Conservation (phyloP, 2,888 invertebrate genomes). For the Nebria brevicollis region DNA sequence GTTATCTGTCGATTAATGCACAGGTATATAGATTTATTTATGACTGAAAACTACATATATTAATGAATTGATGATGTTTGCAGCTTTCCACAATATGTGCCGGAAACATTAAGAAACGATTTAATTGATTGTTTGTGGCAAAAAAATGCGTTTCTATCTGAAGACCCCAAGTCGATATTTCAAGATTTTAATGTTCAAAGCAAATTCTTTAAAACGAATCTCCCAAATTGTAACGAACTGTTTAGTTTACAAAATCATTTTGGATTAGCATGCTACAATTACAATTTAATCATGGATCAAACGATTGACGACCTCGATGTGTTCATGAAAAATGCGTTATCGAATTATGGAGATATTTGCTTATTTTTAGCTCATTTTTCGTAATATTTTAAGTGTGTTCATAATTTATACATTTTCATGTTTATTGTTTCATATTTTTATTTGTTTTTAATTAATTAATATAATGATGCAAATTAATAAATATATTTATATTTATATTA, state of each 20-base stretch:
- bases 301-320: slow-evolving; percentile 14
- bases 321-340: slow-evolving; percentile 15
- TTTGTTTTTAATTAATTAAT: too few species aligned
- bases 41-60: neutral
- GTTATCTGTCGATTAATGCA: slow-evolving; percentile 17
- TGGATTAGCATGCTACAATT: slow-evolving; percentile 31
- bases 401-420: neutral
- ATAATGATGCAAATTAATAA: too few species aligned
- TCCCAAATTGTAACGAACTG: slow-evolving; percentile 10
- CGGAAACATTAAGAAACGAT: slow-evolving; percentile 13
- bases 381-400: slow-evolving; percentile 5
- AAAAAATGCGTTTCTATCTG: slow-evolving; percentile 13
- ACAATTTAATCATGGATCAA: neutral
- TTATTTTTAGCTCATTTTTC: slow-evolving; percentile 15
- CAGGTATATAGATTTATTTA: slow-evolving; percentile 11
- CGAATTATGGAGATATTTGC: slow-evolving; percentile 8
- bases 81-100: slow-evolving; percentile 23
- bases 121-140: slow-evolving; percentile 3
- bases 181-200: slow-evolving; percentile 1
- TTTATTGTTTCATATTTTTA: too few species aligned
- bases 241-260: slow-evolving; percentile 25
- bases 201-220: neutral
- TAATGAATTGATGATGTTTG: slow-evolving; percentile 9
- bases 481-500: too few species aligned
- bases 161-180: slow-evolving; percentile 12